Percentiles rank a stretch among this genome's conserved stretches.
These are phyloP conservation scores for Petrocephalus microphthalmus DNA, from an alignment of 2,113 vertebrate species.

Conservation along the genomic window DNA sequence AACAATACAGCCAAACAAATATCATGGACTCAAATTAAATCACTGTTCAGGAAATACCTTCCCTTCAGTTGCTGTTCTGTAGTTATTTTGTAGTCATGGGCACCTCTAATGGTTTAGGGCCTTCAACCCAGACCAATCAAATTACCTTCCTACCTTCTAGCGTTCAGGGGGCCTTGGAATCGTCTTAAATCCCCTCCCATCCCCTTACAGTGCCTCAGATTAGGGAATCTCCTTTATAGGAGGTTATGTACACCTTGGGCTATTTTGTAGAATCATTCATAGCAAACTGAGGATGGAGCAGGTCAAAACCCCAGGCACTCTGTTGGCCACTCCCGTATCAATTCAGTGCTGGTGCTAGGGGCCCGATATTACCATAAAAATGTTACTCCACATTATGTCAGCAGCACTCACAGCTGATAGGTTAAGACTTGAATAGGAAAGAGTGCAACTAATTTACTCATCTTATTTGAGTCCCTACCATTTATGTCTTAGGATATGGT, in stretches of 20 bases:
- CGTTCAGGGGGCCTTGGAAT: background rate
- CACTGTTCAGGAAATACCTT: background rate
- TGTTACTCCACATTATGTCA: background rate
- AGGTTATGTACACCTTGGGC: no score
- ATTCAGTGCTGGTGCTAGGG: background rate
- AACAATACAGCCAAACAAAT: background rate
- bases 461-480: background rate
- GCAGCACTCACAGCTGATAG: no score
- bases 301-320: background rate
- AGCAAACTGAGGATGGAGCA: background rate
- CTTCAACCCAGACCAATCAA: background rate
- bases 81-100: background rate
- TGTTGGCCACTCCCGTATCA: background rate
- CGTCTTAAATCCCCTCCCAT: background rate
- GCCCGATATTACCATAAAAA: background rate
- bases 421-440: background rate
- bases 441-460: background rate
- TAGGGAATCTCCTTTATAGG: no score
- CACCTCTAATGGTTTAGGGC: background rate
- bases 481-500: background rate
- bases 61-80: background rate
- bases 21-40: background rate
- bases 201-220: no score
- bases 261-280: no score
- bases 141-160: background rate